Base-by-base conservation (phyloP, 2,888 invertebrate species). In the Panzeria rudis region DNA sequence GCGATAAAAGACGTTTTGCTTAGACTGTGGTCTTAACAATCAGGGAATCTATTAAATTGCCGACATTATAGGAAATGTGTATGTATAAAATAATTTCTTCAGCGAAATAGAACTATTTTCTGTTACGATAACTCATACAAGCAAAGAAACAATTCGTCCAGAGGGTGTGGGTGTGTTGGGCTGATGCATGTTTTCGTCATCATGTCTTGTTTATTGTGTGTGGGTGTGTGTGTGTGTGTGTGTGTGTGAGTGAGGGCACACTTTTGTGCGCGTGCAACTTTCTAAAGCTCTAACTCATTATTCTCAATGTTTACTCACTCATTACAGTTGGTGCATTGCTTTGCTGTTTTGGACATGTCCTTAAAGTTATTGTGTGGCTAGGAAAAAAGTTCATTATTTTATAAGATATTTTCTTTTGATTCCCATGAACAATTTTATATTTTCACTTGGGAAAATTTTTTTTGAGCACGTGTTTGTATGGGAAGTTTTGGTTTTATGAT, bases 361-460 rank as follows among this genome's bases (percentile, higher is more conserved):
- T 78, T 75, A 69, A 78, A 82, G 81, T 56, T 69, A 11, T 44
- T 15, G 32, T 68, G 68, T 44, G 75, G 68, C 44, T 62, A 56
- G 4, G n/a, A 32, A 56, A 64, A 54, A 82, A 76, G 35, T 71
- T 76, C 8, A 41, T 38, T 69, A 64, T 32, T 69, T 47, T 15
- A 13, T 54, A 50, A 69, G 75, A 72, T 79, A 69, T 73, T 66
- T 72, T 64, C 29, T 38, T 5, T n/a, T 7, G 20, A 8, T 78
- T 75, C 50, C 50, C 78, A 69, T 82, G 69, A 47, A 56, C 56
- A 62, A 23, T 54, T 47, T 17, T 3, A 52, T 1, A 54, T 68
- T 85, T 81, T 81, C 80, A 66, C 75, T 81, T 72, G 84, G 68
- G 84, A 81, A 84, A 6, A 20, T 64, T 50, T 64, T 47, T 17